Percentiles rank a stretch among this genome's conserved stretches.
These are phyloP conservation scores for Lepilemur ruficaudatus DNA, from an alignment of 2,797 vertebrate genomes.

Conservation along the genomic window DNA sequence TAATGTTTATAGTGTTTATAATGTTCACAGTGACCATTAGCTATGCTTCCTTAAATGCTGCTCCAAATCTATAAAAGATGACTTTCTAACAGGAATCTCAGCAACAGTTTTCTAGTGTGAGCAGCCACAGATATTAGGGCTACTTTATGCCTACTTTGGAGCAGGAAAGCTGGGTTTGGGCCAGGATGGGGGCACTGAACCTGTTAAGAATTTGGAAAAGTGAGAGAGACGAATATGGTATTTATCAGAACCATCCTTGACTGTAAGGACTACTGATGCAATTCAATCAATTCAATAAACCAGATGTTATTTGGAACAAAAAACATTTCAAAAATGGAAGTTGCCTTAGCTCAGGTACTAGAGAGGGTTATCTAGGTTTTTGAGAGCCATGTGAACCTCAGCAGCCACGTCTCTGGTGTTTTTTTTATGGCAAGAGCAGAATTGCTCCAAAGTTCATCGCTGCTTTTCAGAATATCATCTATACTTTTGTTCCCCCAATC, in stretches of 20 bases:
- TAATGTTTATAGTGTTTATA: not conserved
- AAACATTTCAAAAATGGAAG: not conserved
- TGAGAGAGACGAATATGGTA: not conserved
- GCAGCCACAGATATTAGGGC: not conserved
- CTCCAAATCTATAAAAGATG: not conserved
- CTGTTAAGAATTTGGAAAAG: not conserved
- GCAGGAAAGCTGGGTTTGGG: not conserved
- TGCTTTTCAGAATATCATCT: not conserved
- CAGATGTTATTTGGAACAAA: not conserved
- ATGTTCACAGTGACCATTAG: not conserved
- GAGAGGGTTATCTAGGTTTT: not conserved
- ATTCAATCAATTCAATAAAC: constrained; percentile 12
- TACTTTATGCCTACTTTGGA: not conserved
- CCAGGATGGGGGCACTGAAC: not conserved
- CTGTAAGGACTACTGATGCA: not conserved
- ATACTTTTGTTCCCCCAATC: not conserved
- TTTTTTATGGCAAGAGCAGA: not conserved
- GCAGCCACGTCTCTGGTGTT: not conserved
- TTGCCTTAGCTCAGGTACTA: not conserved
- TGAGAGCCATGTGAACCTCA: not conserved
- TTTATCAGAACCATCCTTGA: not conserved
- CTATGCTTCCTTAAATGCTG: not conserved
- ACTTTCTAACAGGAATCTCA: not conserved
- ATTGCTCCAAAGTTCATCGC: not conserved
- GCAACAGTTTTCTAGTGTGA: not conserved